Evolutionary conservation across 2,113 vertebrate genomes (phyloP).

Genomic region (Baryphthengus martii): DNA sequence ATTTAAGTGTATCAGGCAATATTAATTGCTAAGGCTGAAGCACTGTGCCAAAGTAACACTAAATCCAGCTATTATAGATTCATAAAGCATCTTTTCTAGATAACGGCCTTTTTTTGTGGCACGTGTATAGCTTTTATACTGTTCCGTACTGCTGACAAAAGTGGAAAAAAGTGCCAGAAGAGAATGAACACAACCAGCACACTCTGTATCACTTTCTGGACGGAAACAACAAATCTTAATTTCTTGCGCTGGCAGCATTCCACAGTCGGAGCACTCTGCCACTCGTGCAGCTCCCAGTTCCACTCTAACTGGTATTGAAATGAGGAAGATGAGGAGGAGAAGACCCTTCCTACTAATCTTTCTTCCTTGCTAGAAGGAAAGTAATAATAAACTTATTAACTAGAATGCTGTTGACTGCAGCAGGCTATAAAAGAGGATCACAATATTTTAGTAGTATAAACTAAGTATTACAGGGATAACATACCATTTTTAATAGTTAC

Average conservation of each 20-base stretch:
- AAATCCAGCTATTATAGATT: neutral
- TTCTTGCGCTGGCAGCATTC: neutral
- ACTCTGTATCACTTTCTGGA: accelerated
- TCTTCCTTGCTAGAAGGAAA: neutral
- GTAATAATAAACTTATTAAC: neutral
- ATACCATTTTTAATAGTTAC: neutral
- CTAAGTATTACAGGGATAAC: neutral
- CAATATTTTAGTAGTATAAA: neutral
- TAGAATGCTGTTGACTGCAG: neutral
- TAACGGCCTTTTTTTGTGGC: neutral
- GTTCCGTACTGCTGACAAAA: neutral
- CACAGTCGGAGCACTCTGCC: neutral
- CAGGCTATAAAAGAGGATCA: neutral
- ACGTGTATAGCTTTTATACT: neutral
- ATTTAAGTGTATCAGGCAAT: neutral
- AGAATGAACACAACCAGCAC: neutral
- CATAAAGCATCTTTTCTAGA: neutral
- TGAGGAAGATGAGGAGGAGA: neutral
- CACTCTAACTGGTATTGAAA: neutral
- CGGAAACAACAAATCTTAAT: neutral
- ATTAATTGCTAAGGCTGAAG: neutral
- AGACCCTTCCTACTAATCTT: neutral
- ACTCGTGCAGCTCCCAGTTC: neutral
- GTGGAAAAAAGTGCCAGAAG: neutral
- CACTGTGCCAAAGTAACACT: neutral